Evolutionary conservation across 2,113 vertebrate species (phyloP).

Genomic region (Burhinus bistriatus): DNA sequence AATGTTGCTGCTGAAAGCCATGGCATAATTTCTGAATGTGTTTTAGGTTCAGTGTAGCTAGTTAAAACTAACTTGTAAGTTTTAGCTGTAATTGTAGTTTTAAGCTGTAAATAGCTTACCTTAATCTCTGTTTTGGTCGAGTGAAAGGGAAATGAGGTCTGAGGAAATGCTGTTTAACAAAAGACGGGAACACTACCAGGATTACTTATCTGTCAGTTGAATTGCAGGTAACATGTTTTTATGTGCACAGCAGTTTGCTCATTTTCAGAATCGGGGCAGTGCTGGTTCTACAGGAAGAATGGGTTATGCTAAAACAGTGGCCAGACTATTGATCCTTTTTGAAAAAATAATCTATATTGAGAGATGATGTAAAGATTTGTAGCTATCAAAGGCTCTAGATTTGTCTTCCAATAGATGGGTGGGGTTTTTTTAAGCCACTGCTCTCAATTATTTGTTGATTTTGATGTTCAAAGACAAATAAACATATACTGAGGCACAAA

Average conservation of each 20-base stretch:
- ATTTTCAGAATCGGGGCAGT: background rate
- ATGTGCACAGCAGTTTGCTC: background rate
- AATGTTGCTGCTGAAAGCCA: background rate
- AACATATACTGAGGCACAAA: background rate
- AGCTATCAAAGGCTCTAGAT: background rate
- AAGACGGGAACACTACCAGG: background rate
- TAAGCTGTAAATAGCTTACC: slow-evolving; percentile 27
- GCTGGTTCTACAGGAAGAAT: background rate
- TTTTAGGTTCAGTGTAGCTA: background rate
- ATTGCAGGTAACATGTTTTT: background rate
- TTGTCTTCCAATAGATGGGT: background rate
- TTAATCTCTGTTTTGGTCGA: slow-evolving; percentile 24
- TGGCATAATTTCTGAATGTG: background rate
- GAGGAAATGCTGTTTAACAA: background rate
- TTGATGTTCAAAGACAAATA: background rate
- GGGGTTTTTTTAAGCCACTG: background rate
- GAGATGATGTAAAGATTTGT: background rate
- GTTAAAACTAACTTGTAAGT: background rate
- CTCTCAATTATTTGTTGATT: background rate
- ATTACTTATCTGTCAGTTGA: background rate
- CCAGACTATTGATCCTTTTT: background rate
- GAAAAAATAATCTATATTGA: background rate
- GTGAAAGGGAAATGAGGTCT: slow-evolving; percentile 21
- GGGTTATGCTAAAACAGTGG: background rate
- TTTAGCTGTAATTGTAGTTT: background rate